Evolutionary conservation across 2,797 vertebrate genomes (phyloP), one percentile per base, ranked within the genome.

Genomic region (Anisognathus igniventris): DNA sequence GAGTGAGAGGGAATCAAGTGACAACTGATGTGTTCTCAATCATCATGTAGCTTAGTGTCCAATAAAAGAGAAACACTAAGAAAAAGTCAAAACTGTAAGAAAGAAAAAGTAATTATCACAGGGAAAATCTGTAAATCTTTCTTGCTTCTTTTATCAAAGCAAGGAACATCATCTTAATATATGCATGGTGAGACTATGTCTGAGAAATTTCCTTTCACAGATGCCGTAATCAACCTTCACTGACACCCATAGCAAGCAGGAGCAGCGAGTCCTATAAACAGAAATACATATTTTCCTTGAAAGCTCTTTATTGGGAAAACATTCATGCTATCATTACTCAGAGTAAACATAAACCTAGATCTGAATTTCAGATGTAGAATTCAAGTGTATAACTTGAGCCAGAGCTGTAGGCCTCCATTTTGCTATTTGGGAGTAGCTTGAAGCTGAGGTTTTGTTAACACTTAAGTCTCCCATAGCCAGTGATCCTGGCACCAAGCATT

Each of bases 31-130:
- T 4, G 25, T 72, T 30, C 31, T 62, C 28, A 33, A 23, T 76
- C n/a, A 35, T 37, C 23, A 6, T 1, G 0, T 58, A 40, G n/a
- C 7, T 51, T 68, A 20, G 6, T 17, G 23, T 51, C 19, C 17
- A 70, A 25, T 47, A 42, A 25, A 71, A 47, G 10, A 53, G 31
- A 44, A 80, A 74, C 73, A 58, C 2, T 12, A 48, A 27, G 28
- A 22, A 80, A 65, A 80, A 2, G 5, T 42, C 30, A 88, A 87
- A 86, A 75, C 56, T 25, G 35, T 24, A 67, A 70, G 53, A 10
- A 45, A 71, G 44, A 84, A 84, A 23, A 58, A 50, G 7, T 47
- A 14, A 45, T 23, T 67, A n/a, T 47, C 39, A 84, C 9, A 35
- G 12, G 18, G 21, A 27, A 37, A 25, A 13, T 44, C 12, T 37